These are phyloP conservation scores for Pollenia amentaria DNA, from an alignment of 2,888 invertebrate genomes.

Conservation along the genomic window DNA sequence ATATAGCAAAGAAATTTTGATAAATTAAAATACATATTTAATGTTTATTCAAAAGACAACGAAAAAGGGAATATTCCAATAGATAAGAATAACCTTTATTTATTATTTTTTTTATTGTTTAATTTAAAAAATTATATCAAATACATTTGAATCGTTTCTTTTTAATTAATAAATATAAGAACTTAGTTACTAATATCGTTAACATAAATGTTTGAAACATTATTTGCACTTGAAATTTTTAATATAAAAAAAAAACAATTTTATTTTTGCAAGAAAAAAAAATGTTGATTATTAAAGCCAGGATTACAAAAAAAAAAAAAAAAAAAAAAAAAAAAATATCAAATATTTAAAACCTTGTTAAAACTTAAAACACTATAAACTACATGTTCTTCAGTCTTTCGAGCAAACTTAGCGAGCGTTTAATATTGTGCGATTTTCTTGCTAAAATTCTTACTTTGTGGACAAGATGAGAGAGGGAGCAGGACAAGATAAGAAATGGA, in stretches of 20 bases:
- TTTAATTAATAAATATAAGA: constrained; percentile 70
- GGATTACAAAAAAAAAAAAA: constrained; percentile 29
- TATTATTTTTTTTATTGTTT: constrained; percentile 14
- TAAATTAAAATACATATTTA: neutral
- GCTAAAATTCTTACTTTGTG: too few relatives aligned
- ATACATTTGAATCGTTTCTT: neutral
- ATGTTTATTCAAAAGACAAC: neutral
- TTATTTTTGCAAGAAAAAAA: constrained; percentile 57
- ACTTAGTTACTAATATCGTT: constrained; percentile 72
- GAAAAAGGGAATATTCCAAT: neutral
- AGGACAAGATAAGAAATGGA: too few relatives aligned
- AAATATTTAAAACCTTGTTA: neutral
- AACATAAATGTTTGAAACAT: constrained; percentile 74
- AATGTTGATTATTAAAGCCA: constrained; percentile 32
- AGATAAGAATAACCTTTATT: constrained; percentile 11
- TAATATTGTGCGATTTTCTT: too few relatives aligned
- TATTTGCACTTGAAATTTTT: constrained; percentile 74
- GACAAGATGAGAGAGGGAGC: too few relatives aligned
- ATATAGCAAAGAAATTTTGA: neutral
- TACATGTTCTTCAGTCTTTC: constrained; percentile 21
- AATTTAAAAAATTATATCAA: constrained; percentile 14
- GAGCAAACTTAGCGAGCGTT: neutral
- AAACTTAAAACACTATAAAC: neutral
- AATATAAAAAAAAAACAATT: constrained; percentile 71
- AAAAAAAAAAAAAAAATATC: too few relatives aligned